phyloP scores from a whole-genome alignment of 2,888 invertebrate species.

The Andrena marginata region DNA sequence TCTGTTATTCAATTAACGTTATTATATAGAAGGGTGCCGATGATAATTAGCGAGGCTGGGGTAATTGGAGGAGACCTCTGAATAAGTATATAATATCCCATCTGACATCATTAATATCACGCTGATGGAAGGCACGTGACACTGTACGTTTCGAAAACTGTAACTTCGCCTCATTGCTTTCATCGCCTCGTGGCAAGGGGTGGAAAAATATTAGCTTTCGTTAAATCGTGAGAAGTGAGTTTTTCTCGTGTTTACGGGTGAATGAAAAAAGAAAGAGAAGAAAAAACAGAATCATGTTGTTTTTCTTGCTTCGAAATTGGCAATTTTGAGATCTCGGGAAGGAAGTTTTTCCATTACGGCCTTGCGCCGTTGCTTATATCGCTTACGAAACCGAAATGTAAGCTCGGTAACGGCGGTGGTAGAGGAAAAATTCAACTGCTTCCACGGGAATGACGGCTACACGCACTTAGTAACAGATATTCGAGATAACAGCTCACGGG shows the following conservation, averaged over 20 bases:
- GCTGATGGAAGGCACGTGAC: not conserved
- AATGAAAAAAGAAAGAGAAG: slow-evolving; percentile 25
- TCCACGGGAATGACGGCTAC: slow-evolving; percentile 21
- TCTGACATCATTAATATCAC: slow-evolving; percentile 1
- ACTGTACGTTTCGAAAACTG: not conserved
- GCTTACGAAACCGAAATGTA: slow-evolving; percentile 30
- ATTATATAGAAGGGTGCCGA: not conserved
- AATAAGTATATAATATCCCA: slow-evolving; percentile 9
- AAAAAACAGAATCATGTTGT: slow-evolving; percentile 13
- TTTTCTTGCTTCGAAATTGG: slow-evolving; percentile 39
- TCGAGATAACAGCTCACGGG: not conserved
- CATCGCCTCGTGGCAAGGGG: not conserved
- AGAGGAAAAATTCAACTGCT: slow-evolving; percentile 5
- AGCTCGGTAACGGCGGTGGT: slow-evolving; percentile 21
- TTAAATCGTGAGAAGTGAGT: slow-evolving; percentile 18
- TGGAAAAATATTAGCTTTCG: slow-evolving; percentile 34
- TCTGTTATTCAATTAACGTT: slow-evolving; percentile 43
- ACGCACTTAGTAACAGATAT: slow-evolving; percentile 37
- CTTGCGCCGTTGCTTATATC: slow-evolving; percentile 26
- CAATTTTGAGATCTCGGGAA: slow-evolving; percentile 43
- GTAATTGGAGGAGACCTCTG: slow-evolving; percentile 34
- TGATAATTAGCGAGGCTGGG: slow-evolving; percentile 26
- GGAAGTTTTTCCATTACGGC: slow-evolving; percentile 50
- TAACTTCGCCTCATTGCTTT: not conserved
- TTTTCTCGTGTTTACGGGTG: slow-evolving; percentile 18